Base-by-base conservation (phyloP, 2,888 invertebrate species). In the Eupithecia vulgata region DNA sequence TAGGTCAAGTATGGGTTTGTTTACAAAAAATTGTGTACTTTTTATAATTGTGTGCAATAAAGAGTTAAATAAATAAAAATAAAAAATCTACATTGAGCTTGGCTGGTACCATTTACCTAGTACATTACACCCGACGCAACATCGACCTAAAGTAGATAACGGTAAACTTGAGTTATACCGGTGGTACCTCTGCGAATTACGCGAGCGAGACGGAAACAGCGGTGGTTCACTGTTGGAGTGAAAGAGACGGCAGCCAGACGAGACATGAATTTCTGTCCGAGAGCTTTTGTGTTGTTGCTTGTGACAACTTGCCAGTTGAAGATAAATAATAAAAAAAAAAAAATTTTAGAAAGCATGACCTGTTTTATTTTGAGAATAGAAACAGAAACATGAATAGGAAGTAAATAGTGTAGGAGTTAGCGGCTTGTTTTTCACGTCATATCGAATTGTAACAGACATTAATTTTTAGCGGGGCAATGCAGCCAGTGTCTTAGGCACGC, bases 121-220 rank as follows among this genome's bases (percentile, higher is more conserved):
- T 40, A 12, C n/a, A n/a, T n/a, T 52, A 52, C 52, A 52, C 5
- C 21, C 21, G n/a, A 37, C 8, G 25, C 68, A 61, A 68, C 70
- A 57, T 21, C 64, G 57, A 62, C 45, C 72, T 35, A 67, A 71
- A 74, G 61, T 48, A 57, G 65, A 15, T 70, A 75, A 72, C 74
- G 69, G 74, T 67, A 69, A 52, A n/a, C 35, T 67, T 67, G 61
- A 61, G 61, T 37, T 12, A 12, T n/a, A 37, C n/a, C n/a, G n/a
- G n/a, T n/a, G n/a, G n/a, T n/a, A n/a, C 65, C 35, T 65, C 62
- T 74, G 74, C 71, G 71, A 74, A 74, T 72, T 48, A 67, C 37
- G 62, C 42, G 64, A 72, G 71, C 52, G 71, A 70, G 69, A 67
- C 8, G 13, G 48, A 25, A 57, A 17, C 13, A 25, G 69, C 59